phyloP scores from a whole-genome alignment of 1,140 invertebrate genomes.

The Zaprionus taronus region DNA sequence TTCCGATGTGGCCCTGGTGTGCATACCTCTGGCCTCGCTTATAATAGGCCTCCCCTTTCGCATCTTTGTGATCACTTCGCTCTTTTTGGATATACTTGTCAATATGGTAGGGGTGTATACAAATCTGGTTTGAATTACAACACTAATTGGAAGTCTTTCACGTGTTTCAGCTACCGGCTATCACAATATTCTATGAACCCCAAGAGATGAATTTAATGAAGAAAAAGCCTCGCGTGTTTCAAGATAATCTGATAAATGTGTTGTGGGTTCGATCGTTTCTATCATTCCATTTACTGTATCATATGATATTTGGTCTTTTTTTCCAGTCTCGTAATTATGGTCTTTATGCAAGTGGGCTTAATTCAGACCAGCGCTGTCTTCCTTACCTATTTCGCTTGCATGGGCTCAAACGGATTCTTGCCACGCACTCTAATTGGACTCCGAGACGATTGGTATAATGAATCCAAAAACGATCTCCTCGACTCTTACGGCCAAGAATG shows the following conservation, averaged over 20 bases:
- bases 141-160: too few relatives aligned
- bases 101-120: slow-evolving; percentile 57
- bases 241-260: slow-evolving; percentile 44
- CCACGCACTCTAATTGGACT: slow-evolving; percentile 35
- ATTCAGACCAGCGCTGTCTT: slow-evolving; percentile 52
- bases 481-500: slow-evolving; percentile 68
- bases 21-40: slow-evolving; percentile 10
- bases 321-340: slow-evolving; percentile 46
- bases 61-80: slow-evolving; percentile 10
- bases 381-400: slow-evolving; percentile 44
- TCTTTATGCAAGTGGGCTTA: slow-evolving; percentile 48
- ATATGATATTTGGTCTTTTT: neutral
- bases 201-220: slow-evolving; percentile 49
- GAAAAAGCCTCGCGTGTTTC: slow-evolving; percentile 45
- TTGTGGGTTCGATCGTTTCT: neutral
- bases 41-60: slow-evolving; percentile 35
- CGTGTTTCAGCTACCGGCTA: slow-evolving; percentile 38
- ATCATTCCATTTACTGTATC: neutral
- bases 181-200: slow-evolving; percentile 40
- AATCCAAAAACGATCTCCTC: slow-evolving; percentile 25
- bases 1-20: slow-evolving; percentile 25
- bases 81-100: slow-evolving; percentile 35
- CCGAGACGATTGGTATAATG: slow-evolving; percentile 30
- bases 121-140: neutral
- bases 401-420: slow-evolving; percentile 51